Conservation (phyloP, 2,797 vertebrate genomes). For the Loris lydekkerianus region DNA sequence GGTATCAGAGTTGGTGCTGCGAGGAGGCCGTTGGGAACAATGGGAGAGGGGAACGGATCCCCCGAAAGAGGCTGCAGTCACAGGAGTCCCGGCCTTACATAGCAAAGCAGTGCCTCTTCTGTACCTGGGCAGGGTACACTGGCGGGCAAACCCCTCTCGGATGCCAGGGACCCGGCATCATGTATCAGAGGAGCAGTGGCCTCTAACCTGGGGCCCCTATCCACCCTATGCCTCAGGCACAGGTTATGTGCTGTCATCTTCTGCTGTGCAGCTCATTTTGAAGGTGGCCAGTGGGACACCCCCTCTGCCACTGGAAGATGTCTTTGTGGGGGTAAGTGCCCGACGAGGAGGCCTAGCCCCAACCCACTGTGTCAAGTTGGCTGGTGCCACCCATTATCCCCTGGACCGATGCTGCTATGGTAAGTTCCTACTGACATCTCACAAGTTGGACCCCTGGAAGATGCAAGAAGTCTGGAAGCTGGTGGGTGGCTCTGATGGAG, state of each 20-base stretch:
- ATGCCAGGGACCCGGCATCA: conserved; percentile 89
- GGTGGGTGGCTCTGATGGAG: conserved; percentile 50
- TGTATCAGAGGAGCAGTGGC: conserved; percentile 88
- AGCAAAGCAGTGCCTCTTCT: conserved; percentile 49
- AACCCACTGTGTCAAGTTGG: conserved; percentile 91
- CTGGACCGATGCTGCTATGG: conserved; percentile 93
- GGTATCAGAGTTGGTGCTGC: conserved; percentile 87
- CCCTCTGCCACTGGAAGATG: conserved; percentile 92
- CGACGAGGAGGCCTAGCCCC: conserved; percentile 90
- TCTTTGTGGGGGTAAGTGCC: conserved; percentile 92
- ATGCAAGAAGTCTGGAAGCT: conserved; percentile 91
- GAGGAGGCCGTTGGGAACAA: conserved; percentile 87
- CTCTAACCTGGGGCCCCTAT: conserved; percentile 84
- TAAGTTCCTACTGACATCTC: conserved; percentile 91
- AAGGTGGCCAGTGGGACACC: conserved; percentile 83
- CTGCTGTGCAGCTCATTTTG: conserved; percentile 89
- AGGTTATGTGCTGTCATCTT: conserved; percentile 92
- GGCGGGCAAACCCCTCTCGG: conserved; percentile 89
- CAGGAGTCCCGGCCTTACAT: conserved; percentile 89
- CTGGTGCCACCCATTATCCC: conserved; percentile 90
- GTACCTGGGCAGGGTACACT: conserved; percentile 94
- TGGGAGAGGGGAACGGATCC: conserved; percentile 87
- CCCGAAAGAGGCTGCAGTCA: conserved; percentile 87
- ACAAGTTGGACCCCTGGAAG: conserved; percentile 89
- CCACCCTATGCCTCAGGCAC: conserved; percentile 96